Percentiles rank a stretch among this genome's conserved stretches.
phyloP scores from a whole-genome alignment of 2,797 vertebrate species.

The Scolopax bukidnonensis region DNA sequence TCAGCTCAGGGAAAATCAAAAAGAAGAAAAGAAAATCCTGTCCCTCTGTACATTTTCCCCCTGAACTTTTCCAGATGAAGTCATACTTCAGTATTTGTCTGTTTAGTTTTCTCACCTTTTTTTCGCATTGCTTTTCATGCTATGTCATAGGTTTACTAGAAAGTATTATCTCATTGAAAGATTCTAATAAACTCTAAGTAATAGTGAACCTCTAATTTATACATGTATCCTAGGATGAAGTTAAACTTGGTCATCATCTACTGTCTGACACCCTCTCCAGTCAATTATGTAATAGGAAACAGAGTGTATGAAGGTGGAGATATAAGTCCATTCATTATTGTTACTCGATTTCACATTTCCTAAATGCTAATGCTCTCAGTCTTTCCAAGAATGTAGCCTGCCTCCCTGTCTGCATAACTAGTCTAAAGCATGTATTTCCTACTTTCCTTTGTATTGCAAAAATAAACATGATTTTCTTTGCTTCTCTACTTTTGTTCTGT shows the following conservation, averaged over 20 bases:
- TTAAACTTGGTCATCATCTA: slow-evolving; percentile 22
- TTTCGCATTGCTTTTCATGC: background rate
- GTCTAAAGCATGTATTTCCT: background rate
- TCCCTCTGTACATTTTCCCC: background rate
- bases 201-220: background rate
- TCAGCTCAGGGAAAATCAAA: background rate
- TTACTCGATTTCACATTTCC: background rate
- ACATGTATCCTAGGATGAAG: background rate
- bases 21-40: background rate
- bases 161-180: background rate
- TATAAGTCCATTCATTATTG: background rate
- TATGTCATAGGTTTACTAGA: background rate
- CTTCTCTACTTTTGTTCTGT: background rate
- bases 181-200: background rate
- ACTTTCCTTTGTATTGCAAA: background rate
- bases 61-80: background rate
- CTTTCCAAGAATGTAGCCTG: background rate
- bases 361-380: background rate
- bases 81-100: background rate
- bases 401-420: background rate
- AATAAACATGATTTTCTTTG: background rate
- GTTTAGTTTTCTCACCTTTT: background rate
- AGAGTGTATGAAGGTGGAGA: background rate
- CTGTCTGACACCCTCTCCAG: background rate
- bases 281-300: slow-evolving; percentile 19